A percentile compares a stretch with the other conserved stretches of the same genome.
Evolutionary conservation across 2,888 invertebrate genomes (phyloP).

Genomic region (Coenonympha arcania): DNA sequence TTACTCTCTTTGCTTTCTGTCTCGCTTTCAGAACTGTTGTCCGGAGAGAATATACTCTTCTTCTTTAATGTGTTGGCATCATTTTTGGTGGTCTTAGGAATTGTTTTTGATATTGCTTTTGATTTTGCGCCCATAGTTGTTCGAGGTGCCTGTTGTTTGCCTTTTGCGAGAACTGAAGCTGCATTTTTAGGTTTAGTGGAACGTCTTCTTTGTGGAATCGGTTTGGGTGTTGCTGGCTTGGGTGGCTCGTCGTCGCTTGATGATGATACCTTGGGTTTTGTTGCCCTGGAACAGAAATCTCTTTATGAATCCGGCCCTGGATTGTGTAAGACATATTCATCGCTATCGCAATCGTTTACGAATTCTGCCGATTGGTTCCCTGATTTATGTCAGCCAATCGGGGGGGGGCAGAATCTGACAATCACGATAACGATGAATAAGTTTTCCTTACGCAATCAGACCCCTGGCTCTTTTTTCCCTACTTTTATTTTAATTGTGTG

Average conservation of each 20-base stretch:
- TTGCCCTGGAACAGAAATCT: constrained; percentile 26
- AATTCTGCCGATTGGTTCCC: no score
- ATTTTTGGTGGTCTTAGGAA: constrained; percentile 46
- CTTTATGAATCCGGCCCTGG: neutral
- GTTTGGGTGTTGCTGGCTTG: constrained; percentile 56
- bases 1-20: constrained; percentile 51
- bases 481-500: no score
- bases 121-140: constrained; percentile 58
- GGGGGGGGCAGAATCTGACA: no score
- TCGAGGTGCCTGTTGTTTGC: constrained; percentile 49
- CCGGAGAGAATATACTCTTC: constrained; percentile 88
- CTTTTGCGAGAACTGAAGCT: constrained; percentile 76
- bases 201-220: constrained; percentile 63
- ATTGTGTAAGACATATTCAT: no score
- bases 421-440: no score
- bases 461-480: no score
- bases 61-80: constrained; percentile 69
- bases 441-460: no score
- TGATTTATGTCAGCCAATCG: no score
- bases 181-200: constrained; percentile 77
- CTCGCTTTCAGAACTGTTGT: constrained; percentile 74
- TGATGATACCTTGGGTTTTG: constrained; percentile 66
- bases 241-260: constrained; percentile 77
- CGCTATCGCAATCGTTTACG: no score
- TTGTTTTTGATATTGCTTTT: constrained; percentile 55